Base-by-base conservation (phyloP, 2,888 invertebrate genomes). In the Hanleya hanleyi region DNA sequence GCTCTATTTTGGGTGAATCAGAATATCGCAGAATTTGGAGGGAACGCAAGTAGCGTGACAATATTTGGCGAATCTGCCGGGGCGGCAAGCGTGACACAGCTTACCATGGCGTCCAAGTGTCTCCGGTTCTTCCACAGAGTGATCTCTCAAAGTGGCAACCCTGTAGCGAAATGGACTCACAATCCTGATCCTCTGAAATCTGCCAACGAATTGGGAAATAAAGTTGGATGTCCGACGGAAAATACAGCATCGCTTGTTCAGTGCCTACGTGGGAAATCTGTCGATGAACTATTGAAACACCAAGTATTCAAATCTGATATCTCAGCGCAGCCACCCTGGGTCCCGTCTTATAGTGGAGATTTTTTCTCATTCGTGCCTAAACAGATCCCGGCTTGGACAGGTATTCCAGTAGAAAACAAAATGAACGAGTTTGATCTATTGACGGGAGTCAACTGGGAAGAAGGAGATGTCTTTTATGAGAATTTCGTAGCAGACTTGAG, bases 71-170 rank as follows among this genome's bases (percentile, higher is more conserved):
- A 35, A 22, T 22, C 22, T 35, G 64, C 64, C 3, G 64, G 64
- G 26, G 29, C 37, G 12, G 1, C n/a, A 22, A 35, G 35, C 64
- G 64, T 64, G 36, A 2, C 29, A 1, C 64, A 37, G 36, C 37
- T 37, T 18, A 18, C 38, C 1, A 2, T 64, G 18, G 18, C 37
- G 2, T 22, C 35, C 12, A 18, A 22, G 35, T 37, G 64, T 64
- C 18, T 15, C 22, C 36, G 37, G 4, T 22, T 22, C 15, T 64
- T 64, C 18, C 12, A 18, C n/a, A 64, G 36, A 64, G 4, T 37
- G 18, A 64, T 64, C n/a, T n/a, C 38, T n/a, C 64, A 64, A 37
- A 64, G 64, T 35, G 64, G 64, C 4, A 57, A 22, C 12, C 7
- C 57, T 26, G 15, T 1, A 15, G 57, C 57, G 4, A 22, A 18